Evolutionary conservation across 1,140 invertebrate species (phyloP).

Genomic region (Condylostylus longicornis): DNA sequence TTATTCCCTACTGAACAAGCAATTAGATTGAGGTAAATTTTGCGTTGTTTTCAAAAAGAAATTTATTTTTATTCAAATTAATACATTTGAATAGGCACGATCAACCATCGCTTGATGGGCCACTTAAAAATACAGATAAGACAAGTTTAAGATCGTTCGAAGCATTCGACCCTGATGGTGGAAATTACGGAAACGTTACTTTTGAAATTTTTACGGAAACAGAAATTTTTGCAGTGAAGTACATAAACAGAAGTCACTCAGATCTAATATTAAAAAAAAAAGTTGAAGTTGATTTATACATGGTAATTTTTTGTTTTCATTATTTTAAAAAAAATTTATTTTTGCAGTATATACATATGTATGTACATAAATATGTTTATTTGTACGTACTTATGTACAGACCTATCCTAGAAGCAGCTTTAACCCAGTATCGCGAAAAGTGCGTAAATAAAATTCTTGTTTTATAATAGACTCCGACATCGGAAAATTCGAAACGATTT

Average conservation of each 20-base stretch:
- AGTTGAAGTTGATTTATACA: neutral
- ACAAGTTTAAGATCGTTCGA: conserved; percentile 8
- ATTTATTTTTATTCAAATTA: conserved; percentile 2
- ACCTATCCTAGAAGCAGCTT: no score
- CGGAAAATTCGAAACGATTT: no score
- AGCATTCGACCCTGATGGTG: conserved; percentile 9
- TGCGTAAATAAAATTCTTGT: no score
- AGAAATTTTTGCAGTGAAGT: neutral
- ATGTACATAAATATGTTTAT: neutral
- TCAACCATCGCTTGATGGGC: conserved; percentile 10
- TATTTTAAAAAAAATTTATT: neutral
- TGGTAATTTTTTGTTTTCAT: neutral
- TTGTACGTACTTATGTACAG: no score
- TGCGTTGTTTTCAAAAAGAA: conserved; percentile 4
- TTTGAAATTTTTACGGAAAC: conserved; percentile 6
- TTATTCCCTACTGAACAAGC: conserved; percentile 24
- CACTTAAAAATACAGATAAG: conserved; percentile 13
- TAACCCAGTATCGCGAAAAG: no score
- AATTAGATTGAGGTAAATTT: conserved; percentile 23
- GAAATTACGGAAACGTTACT: conserved; percentile 8
- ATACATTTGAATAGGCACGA: conserved; percentile 5
- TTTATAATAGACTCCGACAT: no score
- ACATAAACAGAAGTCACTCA: neutral
- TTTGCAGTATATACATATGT: neutral
- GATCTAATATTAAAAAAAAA: neutral